These are phyloP conservation scores for Lithophane socia DNA, from an alignment of 2,888 invertebrate species.

Conservation along the genomic window DNA sequence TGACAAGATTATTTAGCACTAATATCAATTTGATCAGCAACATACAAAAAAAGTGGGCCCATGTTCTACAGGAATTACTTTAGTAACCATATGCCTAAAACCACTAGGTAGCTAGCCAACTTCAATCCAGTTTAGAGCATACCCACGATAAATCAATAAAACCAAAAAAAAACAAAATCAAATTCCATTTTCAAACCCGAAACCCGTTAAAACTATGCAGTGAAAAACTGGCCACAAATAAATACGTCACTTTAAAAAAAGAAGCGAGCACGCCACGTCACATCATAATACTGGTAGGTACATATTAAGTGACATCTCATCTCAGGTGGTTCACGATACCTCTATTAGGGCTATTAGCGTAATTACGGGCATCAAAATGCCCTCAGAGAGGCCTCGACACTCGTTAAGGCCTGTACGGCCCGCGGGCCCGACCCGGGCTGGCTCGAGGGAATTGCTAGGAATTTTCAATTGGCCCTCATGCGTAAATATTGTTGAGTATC, in stretches of 20 bases:
- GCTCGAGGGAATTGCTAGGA: conserved; percentile 68
- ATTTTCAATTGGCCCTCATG: conserved; percentile 73
- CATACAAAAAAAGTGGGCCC: neutral
- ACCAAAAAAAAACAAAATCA: neutral
- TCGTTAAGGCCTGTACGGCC: conserved; percentile 74
- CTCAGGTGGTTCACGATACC: conserved; percentile 75
- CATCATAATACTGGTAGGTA: conserved; percentile 13
- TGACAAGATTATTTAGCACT: neutral
- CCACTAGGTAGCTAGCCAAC: too few species aligned
- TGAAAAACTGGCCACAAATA: conserved; percentile 32
- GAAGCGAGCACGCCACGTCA: neutral
- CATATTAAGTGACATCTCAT: conserved; percentile 60
- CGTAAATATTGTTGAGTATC: conserved; percentile 67
- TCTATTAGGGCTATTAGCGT: conserved; percentile 81
- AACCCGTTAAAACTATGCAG: neutral
- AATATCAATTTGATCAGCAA: neutral
- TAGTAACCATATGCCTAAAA: neutral
- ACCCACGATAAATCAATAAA: conserved; percentile 17
- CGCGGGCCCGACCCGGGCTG: conserved; percentile 55
- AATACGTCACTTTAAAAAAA: conserved; percentile 35
- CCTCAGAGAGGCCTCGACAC: conserved; percentile 71
- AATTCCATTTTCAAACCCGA: conserved; percentile 27
- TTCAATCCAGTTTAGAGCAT: neutral
- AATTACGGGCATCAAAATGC: conserved; percentile 79
- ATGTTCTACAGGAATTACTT: neutral